Evolutionary conservation across 2,888 invertebrate species (phyloP).

Genomic region (Eupithecia tripunctaria): DNA sequence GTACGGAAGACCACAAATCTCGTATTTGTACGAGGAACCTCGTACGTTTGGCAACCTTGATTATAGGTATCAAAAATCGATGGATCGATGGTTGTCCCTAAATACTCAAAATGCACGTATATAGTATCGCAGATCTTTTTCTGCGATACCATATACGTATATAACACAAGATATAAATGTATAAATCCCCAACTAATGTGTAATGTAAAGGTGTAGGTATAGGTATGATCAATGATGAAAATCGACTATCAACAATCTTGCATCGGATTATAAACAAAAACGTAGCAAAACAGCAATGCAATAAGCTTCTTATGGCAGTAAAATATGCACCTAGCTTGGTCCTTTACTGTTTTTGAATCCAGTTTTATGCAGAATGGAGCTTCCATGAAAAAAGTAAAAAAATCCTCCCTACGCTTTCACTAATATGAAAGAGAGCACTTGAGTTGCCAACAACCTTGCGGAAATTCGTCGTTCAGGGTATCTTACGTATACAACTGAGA

Average conservation of each 20-base stretch:
- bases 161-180: too few relatives aligned
- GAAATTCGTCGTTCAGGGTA: slow-evolving; percentile 4
- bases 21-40: too few relatives aligned
- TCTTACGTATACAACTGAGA: neutral
- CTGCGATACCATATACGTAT: too few relatives aligned
- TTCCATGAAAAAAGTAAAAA: slow-evolving; percentile 14
- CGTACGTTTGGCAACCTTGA: too few relatives aligned
- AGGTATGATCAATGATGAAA: too few relatives aligned
- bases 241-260: neutral
- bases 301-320: neutral
- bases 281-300: neutral
- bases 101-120: too few relatives aligned
- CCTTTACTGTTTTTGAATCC: slow-evolving; percentile 25
- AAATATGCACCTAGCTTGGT: neutral
- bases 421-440: slow-evolving; percentile 10
- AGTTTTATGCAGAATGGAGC: slow-evolving; percentile 15
- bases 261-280: neutral
- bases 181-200: too few relatives aligned
- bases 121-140: too few relatives aligned
- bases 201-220: too few relatives aligned
- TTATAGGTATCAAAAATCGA: too few relatives aligned
- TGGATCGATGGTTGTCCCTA: too few relatives aligned
- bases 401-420: slow-evolving; percentile 9
- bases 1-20: too few relatives aligned
- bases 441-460: neutral